Conservation (phyloP, 2,888 invertebrate species). For the Balanococcus diminutus region DNA sequence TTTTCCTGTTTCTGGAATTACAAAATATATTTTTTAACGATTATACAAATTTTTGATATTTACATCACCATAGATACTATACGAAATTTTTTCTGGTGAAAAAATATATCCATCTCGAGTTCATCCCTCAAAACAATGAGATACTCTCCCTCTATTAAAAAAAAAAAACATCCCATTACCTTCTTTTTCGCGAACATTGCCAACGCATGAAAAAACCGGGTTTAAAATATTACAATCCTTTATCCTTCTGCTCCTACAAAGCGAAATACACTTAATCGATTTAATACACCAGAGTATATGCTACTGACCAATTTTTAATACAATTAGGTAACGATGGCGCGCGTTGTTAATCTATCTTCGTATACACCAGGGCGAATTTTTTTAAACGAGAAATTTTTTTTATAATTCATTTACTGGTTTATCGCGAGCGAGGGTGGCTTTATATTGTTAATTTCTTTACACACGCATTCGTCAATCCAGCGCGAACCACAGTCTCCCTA, state of each 20-base stretch:
- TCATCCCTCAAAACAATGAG: too few relatives aligned
- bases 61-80: too few relatives aligned
- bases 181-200: too few relatives aligned
- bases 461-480: not conserved
- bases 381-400: not conserved
- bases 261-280: not conserved
- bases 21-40: too few relatives aligned
- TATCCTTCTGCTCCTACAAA: not conserved
- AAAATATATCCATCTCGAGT: too few relatives aligned
- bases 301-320: constrained; percentile 3
- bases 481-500: not conserved
- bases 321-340: constrained; percentile 7
- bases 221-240: constrained; percentile 2
- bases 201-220: not conserved
- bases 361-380: not conserved
- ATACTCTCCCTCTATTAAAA: too few relatives aligned
- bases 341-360: not conserved
- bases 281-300: not conserved
- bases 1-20: too few relatives aligned
- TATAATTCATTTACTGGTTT: not conserved
- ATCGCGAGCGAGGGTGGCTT: not conserved
- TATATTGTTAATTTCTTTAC: not conserved
- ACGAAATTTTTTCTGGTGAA: too few relatives aligned
- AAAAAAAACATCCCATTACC: too few relatives aligned
- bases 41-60: too few relatives aligned